These are phyloP conservation scores for Archaeoteleia sp. DNA, from an alignment of 2,888 invertebrate genomes.

Conservation along the genomic window DNA sequence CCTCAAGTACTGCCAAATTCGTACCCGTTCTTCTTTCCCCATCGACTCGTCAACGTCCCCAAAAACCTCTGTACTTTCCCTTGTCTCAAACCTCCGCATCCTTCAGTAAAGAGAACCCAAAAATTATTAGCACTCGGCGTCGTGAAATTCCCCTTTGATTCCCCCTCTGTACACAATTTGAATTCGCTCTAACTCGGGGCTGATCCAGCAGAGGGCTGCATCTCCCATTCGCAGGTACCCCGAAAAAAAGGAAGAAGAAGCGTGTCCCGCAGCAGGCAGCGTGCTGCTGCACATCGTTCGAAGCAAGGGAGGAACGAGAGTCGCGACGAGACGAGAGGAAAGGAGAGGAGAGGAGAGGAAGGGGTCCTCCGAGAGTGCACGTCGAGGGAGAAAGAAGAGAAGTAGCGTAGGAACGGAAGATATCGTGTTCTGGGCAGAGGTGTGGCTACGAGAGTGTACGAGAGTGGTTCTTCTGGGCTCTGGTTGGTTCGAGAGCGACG, in stretches of 20 bases:
- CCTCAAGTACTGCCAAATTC: too few species aligned
- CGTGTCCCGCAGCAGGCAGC: conserved; percentile 42
- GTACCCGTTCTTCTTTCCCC: too few species aligned
- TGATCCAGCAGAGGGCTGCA: conserved; percentile 67
- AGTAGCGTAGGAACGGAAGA: conserved; percentile 55
- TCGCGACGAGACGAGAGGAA: conserved; percentile 29
- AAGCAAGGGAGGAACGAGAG: conserved; percentile 26
- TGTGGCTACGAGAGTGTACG: conserved; percentile 71
- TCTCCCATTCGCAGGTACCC: conserved; percentile 62
- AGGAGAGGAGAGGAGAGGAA: conserved; percentile 21
- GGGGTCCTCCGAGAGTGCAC: conserved; percentile 15
- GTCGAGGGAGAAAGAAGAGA: conserved; percentile 41
- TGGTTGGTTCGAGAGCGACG: conserved; percentile 71
- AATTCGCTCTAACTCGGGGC: conserved; percentile 7
- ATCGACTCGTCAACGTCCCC: too few species aligned
- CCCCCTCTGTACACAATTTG: too few species aligned
- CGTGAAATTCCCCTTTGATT: not conserved
- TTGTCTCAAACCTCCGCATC: too few species aligned
- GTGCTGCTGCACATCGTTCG: conserved; percentile 1
- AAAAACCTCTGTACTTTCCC: too few species aligned
- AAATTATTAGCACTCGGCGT: too few species aligned
- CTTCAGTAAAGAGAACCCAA: too few species aligned
- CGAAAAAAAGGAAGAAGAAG: conserved; percentile 36
- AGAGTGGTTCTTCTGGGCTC: conserved; percentile 69
- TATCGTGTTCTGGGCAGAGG: conserved; percentile 66